A percentile compares a stretch with the other conserved stretches of the same genome.
phyloP scores from a whole-genome alignment of 1,140 invertebrate genomes.

The Drosophila nannoptera region DNA sequence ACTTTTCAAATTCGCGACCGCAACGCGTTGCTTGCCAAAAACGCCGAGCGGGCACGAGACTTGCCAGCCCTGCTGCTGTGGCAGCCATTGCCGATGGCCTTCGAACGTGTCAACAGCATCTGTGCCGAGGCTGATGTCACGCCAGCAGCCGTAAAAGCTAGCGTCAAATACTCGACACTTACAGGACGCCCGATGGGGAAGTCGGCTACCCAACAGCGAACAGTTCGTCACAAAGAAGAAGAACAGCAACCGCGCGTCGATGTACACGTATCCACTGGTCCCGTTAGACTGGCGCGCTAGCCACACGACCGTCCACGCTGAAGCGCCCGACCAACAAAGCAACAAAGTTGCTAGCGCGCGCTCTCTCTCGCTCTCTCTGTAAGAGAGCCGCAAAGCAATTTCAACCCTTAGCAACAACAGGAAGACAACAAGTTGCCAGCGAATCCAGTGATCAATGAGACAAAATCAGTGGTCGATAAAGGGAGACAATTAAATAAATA shows the following conservation, averaged over 20 bases:
- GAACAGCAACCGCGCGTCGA: constrained; percentile 28
- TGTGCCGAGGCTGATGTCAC: constrained; percentile 58
- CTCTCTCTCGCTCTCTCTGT: background rate
- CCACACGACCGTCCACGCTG: constrained; percentile 9
- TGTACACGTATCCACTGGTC: constrained; percentile 67
- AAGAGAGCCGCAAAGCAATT: background rate
- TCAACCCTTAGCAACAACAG: constrained; percentile 18
- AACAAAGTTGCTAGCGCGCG: constrained; percentile 30
- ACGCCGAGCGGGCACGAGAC: constrained; percentile 24
- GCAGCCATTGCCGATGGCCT: constrained; percentile 43
- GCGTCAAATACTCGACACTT: constrained; percentile 23
- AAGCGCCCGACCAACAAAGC: constrained; percentile 16
- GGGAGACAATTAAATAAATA: too few species aligned
- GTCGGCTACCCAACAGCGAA: constrained; percentile 24
- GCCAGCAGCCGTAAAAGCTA: constrained; percentile 22
- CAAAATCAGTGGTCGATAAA: background rate
- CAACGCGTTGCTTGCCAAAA: constrained; percentile 44
- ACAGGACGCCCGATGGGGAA: constrained; percentile 23
- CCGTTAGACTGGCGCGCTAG: constrained; percentile 55
- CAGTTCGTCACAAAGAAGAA: background rate
- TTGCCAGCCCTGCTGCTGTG: constrained; percentile 20
- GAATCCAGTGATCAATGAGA: constrained; percentile 1
- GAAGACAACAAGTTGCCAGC: constrained; percentile 2
- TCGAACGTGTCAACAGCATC: constrained; percentile 68
- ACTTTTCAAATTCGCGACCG: constrained; percentile 50